Evolutionary conservation across 2,113 vertebrate species (phyloP).

Genomic region (Nematolebias whitei): DNA sequence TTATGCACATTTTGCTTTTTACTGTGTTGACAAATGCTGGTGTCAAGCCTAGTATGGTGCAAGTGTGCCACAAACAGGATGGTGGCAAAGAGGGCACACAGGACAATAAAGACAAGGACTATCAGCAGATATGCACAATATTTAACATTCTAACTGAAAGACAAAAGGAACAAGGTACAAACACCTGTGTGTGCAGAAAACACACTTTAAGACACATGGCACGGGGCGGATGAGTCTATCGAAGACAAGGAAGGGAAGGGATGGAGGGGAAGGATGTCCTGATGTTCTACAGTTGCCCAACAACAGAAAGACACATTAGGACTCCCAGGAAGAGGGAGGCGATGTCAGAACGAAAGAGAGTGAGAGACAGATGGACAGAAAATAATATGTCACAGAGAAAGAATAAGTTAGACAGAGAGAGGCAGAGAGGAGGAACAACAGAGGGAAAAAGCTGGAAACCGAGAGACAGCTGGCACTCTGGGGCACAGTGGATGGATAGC

Average conservation of each 20-base stretch:
- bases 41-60: constrained; percentile 60
- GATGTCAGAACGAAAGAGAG: constrained; percentile 38
- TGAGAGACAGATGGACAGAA: constrained; percentile 66
- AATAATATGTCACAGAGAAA: constrained; percentile 62
- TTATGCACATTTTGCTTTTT: constrained; percentile 69
- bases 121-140: constrained; percentile 33
- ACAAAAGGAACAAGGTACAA: constrained; percentile 58
- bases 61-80: constrained; percentile 74
- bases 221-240: constrained; percentile 55
- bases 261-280: constrained; percentile 21
- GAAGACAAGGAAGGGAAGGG: constrained; percentile 24
- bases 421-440: constrained; percentile 52
- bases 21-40: constrained; percentile 71
- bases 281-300: constrained; percentile 58
- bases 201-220: constrained; percentile 44
- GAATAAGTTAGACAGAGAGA: constrained; percentile 55
- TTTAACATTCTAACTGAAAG: constrained; percentile 23
- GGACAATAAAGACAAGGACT: constrained; percentile 60
- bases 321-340: constrained; percentile 44
- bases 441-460: constrained; percentile 74
- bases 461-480: constrained; percentile 82
- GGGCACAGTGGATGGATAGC: constrained; percentile 81
- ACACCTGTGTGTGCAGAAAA: constrained; percentile 57
- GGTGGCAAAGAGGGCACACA: constrained; percentile 68
- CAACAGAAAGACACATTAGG: constrained; percentile 61